Evolutionary conservation across 1,140 invertebrate species (phyloP).

Genomic region (Stegodyphus mimosarum): DNA sequence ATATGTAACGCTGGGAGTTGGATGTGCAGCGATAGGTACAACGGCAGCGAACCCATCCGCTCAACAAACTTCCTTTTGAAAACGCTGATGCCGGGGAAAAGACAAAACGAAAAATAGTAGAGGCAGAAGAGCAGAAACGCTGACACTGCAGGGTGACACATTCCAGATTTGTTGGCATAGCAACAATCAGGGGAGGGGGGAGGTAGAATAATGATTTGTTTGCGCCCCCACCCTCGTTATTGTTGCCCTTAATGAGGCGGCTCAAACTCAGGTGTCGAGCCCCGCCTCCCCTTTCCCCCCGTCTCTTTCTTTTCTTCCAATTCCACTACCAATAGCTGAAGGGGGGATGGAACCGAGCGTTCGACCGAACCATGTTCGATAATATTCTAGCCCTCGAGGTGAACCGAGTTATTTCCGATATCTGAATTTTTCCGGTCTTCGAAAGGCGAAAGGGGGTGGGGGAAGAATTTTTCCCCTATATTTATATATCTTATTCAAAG

Average conservation of each 20-base stretch:
- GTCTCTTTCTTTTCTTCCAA: neutral
- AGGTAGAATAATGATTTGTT: constrained; percentile 56
- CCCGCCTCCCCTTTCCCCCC: neutral
- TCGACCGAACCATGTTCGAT: constrained; percentile 25
- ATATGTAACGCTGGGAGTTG: no score
- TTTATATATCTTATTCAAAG: constrained; percentile 35
- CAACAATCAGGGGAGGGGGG: constrained; percentile 48
- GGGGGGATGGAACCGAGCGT: neutral
- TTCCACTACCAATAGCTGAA: neutral
- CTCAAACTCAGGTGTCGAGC: constrained; percentile 57
- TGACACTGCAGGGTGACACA: constrained; percentile 51
- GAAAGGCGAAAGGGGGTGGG: neutral
- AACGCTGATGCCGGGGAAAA: constrained; percentile 23
- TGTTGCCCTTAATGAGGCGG: constrained; percentile 56
- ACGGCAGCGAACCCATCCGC: constrained; percentile 4
- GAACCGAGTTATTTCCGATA: constrained; percentile 58
- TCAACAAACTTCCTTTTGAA: neutral
- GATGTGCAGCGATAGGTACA: neutral
- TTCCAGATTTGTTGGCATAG: constrained; percentile 59
- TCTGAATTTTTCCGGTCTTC: constrained; percentile 50
- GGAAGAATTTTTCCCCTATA: constrained; percentile 14
- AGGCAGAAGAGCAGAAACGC: constrained; percentile 27
- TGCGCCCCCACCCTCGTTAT: constrained; percentile 51
- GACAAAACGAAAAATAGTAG: constrained; percentile 3
- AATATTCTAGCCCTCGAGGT: constrained; percentile 46